Evolutionary conservation across 2,888 invertebrate genomes (phyloP), one percentile per base, ranked within the genome.

Genomic region (Reticulitermes lucifugus): DNA sequence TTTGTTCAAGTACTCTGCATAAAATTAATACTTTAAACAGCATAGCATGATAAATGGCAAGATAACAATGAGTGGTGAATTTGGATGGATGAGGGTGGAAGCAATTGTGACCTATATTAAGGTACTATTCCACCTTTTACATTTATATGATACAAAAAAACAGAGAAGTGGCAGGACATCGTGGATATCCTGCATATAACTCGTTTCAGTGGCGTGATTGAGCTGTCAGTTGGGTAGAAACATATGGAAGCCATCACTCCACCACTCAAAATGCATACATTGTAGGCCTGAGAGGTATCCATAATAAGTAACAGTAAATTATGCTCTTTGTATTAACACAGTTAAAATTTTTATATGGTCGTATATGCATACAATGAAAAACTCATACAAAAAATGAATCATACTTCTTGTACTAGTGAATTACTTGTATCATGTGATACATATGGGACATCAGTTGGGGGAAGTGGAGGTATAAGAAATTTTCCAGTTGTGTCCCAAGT

Each of bases 161-260:
- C 5, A 55, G 14, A 55, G 14, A 18, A 55, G 55, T 65, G 7
- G n/a, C n/a, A 46, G n/a, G 46, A 77, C 77, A 77, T n/a, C 46
- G 46, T 77, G 46, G 46, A 51, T 12, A 77, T 22, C 7, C 77
- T 77, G 46, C 22, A 46, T 1, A n/a, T n/a, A 77, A 77, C 77
- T 77, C 77, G 46, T 77, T 6, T 46, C 10, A 77, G 77, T 46
- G 51, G 41, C n/a, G 2, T 6, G 29, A 77, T 51, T n/a, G 43
- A 77, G 41, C 25, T 41, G 25, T 51, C 77, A 51, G 75, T 75
- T 43, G 43, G n/a, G 46, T 77, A n/a, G 43, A 77, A 77, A 46
- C 21, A 9, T n/a, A 9, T 77, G 77, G 77, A 77, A 77, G 77
- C 51, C 77, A 41, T 73, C 10, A 46, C 77, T 46, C 51, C 77